Evolutionary conservation across 2,888 invertebrate species (phyloP).

Genomic region (Rotaria macrura): DNA sequence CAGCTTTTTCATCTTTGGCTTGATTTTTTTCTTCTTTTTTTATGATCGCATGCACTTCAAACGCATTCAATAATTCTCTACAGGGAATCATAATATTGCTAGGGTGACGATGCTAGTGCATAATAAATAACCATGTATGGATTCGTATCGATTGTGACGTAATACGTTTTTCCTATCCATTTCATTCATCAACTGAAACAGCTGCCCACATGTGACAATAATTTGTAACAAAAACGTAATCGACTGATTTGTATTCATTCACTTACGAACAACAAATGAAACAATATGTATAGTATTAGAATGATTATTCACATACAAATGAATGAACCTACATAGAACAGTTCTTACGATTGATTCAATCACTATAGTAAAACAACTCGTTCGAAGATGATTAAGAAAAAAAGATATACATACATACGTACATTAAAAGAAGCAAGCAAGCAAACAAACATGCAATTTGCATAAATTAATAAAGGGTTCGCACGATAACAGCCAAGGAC

Average conservation of each 20-base stretch:
- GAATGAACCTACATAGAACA: not conserved
- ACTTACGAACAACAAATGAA: not conserved
- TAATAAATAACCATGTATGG: not conserved
- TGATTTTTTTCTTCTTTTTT: not conserved
- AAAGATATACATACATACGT: not conserved
- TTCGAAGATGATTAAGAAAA: not conserved
- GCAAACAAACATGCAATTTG: not conserved
- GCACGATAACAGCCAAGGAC: not conserved
- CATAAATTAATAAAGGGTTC: not conserved
- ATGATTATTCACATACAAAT: not conserved
- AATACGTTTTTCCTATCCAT: not conserved
- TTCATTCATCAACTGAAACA: conserved; percentile 1
- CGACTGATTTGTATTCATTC: not conserved
- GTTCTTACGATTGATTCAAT: not conserved
- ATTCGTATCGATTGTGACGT: not conserved
- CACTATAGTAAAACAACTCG: not conserved
- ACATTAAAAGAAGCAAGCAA: not conserved
- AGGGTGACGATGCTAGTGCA: not conserved
- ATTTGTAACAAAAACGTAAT: not conserved
- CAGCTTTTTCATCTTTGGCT: not conserved
- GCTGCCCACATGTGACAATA: not conserved
- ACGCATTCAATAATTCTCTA: not conserved
- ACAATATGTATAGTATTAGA: not conserved
- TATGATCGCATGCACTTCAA: not conserved
- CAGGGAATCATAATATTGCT: not conserved